Percentiles rank a stretch among this genome's conserved stretches.
These are phyloP conservation scores for Hydrolagus colliei DNA, from an alignment of 2,797 vertebrate genomes.

Conservation along the genomic window DNA sequence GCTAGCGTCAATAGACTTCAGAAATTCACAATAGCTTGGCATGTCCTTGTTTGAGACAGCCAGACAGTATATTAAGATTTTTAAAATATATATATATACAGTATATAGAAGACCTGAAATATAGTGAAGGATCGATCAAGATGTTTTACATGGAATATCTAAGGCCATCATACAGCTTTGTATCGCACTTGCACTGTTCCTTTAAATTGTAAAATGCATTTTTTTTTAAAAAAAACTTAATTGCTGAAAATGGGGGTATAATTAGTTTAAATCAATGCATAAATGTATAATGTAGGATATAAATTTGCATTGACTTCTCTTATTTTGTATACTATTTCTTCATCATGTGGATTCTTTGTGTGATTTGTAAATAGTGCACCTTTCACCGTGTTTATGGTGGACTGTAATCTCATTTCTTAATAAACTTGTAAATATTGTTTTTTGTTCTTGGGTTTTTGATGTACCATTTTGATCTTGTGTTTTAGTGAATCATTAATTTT, in stretches of 20 bases:
- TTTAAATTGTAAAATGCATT: slow-evolving; percentile 15
- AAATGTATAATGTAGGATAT: slow-evolving; percentile 37
- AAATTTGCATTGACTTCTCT: slow-evolving; percentile 29
- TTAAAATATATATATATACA: background rate
- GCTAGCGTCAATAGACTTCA: background rate
- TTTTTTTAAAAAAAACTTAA: background rate
- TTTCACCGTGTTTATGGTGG: background rate
- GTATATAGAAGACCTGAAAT: background rate
- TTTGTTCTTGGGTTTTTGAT: background rate
- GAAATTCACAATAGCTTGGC: too few relatives aligned
- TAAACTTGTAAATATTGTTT: slow-evolving; percentile 26
- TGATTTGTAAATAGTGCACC: slow-evolving; percentile 15
- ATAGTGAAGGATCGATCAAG: background rate
- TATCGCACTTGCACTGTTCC: background rate
- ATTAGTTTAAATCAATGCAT: slow-evolving; percentile 42
- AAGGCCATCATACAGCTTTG: background rate
- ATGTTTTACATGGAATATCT: background rate
- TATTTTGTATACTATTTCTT: slow-evolving; percentile 35
- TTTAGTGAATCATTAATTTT: slow-evolving; percentile 14
- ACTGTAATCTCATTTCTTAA: background rate
- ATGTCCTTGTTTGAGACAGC: too few relatives aligned
- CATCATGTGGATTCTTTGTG: slow-evolving; percentile 32
- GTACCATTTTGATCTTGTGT: slow-evolving; percentile 8
- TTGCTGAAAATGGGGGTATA: slow-evolving; percentile 16
- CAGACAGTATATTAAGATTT: slow-evolving; percentile 9